Conservation (phyloP, 2,113 vertebrate species). For the Myotis davidii region DNA sequence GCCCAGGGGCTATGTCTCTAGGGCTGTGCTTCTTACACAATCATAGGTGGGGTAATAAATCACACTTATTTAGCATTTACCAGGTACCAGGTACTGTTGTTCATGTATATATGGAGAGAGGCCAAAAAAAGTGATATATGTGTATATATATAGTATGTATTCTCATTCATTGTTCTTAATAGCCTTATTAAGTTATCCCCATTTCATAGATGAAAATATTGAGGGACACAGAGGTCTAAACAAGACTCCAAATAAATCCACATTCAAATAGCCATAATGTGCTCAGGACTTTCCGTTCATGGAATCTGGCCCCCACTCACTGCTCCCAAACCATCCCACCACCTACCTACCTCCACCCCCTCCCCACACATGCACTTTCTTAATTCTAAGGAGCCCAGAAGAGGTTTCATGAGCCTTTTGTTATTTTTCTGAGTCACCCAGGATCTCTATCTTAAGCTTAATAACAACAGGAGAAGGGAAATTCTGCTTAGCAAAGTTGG, state of each 20-base stretch:
- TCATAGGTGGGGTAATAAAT: neutral
- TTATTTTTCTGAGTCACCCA: neutral
- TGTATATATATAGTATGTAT: neutral
- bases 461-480: neutral
- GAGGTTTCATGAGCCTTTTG: neutral
- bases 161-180: neutral
- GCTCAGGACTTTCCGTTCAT: neutral
- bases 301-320: neutral
- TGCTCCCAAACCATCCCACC: neutral
- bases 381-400: neutral
- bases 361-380: neutral
- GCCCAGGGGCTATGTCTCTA: neutral
- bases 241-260: neutral
- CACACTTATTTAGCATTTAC: neutral
- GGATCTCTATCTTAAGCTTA: constrained; percentile 14
- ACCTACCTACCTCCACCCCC: no score
- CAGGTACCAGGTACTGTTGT: neutral
- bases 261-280: neutral
- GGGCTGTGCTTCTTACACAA: neutral
- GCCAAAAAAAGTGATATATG: neutral
- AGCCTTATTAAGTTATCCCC: neutral
- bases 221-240: neutral
- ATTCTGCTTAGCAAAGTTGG: neutral
- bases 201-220: neutral
- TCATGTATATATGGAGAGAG: neutral